These are phyloP conservation scores for Falco cherrug DNA, from an alignment of 2,797 vertebrate genomes.

Conservation along the genomic window DNA sequence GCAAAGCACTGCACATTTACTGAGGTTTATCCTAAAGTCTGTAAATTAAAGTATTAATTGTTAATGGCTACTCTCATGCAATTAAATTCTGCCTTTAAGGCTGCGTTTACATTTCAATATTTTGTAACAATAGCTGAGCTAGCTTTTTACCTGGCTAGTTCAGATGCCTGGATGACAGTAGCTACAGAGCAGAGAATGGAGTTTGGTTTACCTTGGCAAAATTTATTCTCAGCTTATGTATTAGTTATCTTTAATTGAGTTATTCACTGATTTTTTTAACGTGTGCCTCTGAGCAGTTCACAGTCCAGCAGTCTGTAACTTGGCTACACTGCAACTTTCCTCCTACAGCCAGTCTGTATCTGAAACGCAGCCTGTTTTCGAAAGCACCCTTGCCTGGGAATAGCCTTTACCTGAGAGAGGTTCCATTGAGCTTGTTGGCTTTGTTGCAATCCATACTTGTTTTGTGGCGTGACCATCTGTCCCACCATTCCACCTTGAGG, in stretches of 20 bases:
- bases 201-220: not conserved
- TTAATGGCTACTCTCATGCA: not conserved
- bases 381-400: not conserved
- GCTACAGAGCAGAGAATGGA: not conserved
- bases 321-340: accelerated
- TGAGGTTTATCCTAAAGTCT: not conserved
- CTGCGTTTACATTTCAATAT: not conserved
- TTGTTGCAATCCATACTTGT: slow-evolving; percentile 88
- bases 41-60: not conserved
- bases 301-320: not conserved
- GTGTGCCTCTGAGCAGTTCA: not conserved
- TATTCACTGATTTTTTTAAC: not conserved
- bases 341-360: not conserved
- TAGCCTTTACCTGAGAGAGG: slow-evolving; percentile 85
- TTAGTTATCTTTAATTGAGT: not conserved
- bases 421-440: slow-evolving; percentile 89
- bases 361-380: not conserved
- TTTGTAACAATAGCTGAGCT: not conserved
- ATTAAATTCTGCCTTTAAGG: not conserved
- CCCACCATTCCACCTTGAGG: slow-evolving; percentile 86
- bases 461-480: slow-evolving; percentile 85
- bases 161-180: not conserved
- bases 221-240: not conserved
- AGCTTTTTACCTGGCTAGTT: not conserved
- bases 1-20: not conserved